Evolutionary conservation across 2,113 vertebrate species (phyloP).

Genomic region (Spilogale gracilis): DNA sequence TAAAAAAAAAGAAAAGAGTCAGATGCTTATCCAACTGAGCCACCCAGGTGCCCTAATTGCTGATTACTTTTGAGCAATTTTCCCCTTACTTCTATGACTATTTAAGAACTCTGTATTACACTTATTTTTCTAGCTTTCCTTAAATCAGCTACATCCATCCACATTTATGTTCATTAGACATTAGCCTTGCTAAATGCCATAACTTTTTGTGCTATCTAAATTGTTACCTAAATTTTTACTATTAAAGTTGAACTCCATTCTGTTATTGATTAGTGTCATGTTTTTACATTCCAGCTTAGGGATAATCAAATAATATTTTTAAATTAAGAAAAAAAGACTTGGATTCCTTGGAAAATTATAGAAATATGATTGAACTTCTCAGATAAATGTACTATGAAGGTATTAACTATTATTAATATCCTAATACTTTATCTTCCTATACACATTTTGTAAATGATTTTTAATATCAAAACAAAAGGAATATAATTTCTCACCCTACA

Average conservation of each 20-base stretch:
- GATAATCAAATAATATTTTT: slow-evolving; percentile 8
- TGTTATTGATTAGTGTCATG: background rate
- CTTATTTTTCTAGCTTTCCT: background rate
- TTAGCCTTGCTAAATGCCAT: background rate
- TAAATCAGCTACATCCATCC: background rate
- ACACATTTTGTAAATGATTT: slow-evolving; percentile 52
- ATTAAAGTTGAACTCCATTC: background rate
- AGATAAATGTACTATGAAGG: slow-evolving; percentile 20
- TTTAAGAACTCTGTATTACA: background rate
- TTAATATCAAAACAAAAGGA: slow-evolving; percentile 56
- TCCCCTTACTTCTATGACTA: background rate
- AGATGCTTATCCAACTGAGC: background rate
- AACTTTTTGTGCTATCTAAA: background rate
- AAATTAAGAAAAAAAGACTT: background rate
- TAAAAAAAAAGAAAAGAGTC: background rate
- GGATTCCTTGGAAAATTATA: background rate
- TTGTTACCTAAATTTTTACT: slow-evolving; percentile 25
- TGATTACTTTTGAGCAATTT: background rate
- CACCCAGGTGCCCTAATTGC: background rate
- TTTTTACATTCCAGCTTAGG: background rate
- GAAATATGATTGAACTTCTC: slow-evolving; percentile 40
- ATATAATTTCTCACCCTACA: slow-evolving; percentile 29
- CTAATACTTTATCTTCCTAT: background rate
- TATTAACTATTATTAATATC: slow-evolving; percentile 51
- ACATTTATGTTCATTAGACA: background rate